A percentile compares a stretch with the other conserved stretches of the same genome.
These are phyloP conservation scores for Lophochroa leadbeateri DNA, from an alignment of 2,113 vertebrate genomes.

Conservation along the genomic window DNA sequence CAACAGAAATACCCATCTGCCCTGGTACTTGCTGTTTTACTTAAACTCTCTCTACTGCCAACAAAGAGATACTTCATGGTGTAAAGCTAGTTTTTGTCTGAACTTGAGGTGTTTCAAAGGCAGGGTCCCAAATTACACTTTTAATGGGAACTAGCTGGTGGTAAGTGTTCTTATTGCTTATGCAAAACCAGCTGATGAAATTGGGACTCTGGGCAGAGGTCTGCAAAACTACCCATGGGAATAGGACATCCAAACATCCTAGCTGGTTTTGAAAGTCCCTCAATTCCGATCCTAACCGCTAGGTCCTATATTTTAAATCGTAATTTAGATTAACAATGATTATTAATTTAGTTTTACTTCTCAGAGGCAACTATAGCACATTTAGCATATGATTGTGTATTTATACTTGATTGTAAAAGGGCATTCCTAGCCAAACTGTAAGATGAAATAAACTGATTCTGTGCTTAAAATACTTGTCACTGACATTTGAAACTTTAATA, in stretches of 20 bases:
- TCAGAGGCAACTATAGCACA: not conserved
- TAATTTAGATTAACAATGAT: not conserved
- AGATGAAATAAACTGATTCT: not conserved
- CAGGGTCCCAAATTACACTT: not conserved
- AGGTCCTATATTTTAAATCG: not conserved
- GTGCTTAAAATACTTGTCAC: not conserved
- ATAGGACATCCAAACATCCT: not conserved
- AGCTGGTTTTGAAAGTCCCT: not conserved
- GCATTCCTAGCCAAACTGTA: not conserved
- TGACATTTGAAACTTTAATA: not conserved
- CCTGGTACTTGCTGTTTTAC: not conserved
- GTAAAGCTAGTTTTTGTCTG: not conserved
- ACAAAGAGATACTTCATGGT: not conserved
- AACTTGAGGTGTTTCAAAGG: not conserved
- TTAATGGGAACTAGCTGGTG: not conserved
- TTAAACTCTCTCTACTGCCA: not conserved
- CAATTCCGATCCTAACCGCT: not conserved
- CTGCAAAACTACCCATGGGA: not conserved
- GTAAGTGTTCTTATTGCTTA: not conserved
- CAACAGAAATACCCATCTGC: not conserved
- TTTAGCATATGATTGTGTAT: not conserved
- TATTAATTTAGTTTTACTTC: conserved; percentile 12
- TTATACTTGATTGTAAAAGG: not conserved
- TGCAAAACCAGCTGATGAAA: not conserved
- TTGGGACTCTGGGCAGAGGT: not conserved